Conservation (phyloP, 2,888 invertebrate species). For the Therioaphis trifolii region DNA sequence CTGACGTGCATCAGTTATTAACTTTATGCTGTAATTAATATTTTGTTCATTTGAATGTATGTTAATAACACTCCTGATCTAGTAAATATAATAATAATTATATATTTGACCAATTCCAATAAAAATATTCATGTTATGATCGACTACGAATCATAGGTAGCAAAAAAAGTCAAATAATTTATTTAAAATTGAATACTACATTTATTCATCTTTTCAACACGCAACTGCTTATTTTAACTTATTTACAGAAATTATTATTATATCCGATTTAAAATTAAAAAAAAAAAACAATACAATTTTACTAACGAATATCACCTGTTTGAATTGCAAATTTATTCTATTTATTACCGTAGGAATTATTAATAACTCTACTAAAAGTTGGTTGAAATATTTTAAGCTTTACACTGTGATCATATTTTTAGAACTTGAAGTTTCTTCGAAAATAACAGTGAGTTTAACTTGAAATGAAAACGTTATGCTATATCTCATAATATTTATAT, state of each 20-base stretch:
- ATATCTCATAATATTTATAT: neutral
- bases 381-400: slow-evolving; percentile 17
- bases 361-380: slow-evolving; percentile 33
- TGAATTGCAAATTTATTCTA: slow-evolving; percentile 49
- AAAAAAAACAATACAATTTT: slow-evolving; percentile 5
- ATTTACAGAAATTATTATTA: slow-evolving; percentile 11
- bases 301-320: slow-evolving; percentile 28
- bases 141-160: neutral
- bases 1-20: no score
- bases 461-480: neutral
- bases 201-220: slow-evolving; percentile 30
- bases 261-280: slow-evolving; percentile 11
- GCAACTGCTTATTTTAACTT: neutral
- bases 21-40: no score
- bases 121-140: no score
- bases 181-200: slow-evolving; percentile 4
- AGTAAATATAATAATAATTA: no score
- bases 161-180: slow-evolving; percentile 1
- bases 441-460: slow-evolving; percentile 14
- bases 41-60: no score
- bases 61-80: no score
- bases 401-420: neutral
- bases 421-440: slow-evolving; percentile 18
- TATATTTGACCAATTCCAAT: no score
- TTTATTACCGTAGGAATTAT: slow-evolving; percentile 29